These are phyloP conservation scores for Drymodes brunneopygia DNA, from an alignment of 2,113 vertebrate genomes.

Conservation along the genomic window DNA sequence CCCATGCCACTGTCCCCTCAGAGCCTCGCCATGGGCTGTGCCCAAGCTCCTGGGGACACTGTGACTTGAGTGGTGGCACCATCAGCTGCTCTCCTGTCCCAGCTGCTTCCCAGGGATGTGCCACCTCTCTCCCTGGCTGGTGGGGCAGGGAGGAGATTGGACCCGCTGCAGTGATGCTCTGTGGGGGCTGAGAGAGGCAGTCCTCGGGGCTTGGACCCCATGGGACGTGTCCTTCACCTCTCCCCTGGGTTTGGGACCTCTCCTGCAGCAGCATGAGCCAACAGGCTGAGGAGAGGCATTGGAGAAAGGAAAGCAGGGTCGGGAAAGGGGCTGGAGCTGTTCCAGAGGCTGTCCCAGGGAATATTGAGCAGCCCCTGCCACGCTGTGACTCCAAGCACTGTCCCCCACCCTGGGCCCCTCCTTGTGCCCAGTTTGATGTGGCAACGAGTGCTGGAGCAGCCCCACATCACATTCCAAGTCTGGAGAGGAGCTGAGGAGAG, in stretches of 20 bases:
- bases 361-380: neutral
- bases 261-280: neutral
- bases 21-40: accelerated
- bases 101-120: accelerated
- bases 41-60: accelerated
- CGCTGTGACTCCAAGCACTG: no score
- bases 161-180: neutral
- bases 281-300: neutral
- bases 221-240: neutral
- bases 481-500: no score
- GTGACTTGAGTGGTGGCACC: neutral
- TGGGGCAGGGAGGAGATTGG: neutral
- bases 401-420: neutral
- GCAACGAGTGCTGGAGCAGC: neutral
- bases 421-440: accelerated
- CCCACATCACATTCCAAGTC: accelerated
- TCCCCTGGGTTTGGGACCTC: neutral
- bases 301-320: neutral
- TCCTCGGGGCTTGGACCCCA: neutral
- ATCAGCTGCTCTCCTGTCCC: accelerated
- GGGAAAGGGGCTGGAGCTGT: neutral
- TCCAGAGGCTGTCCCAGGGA: neutral
- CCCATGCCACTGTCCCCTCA: accelerated
- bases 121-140: neutral
- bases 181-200: accelerated